Conservation (phyloP, 2,797 vertebrate species). For the Pachyuromys duprasi region DNA sequence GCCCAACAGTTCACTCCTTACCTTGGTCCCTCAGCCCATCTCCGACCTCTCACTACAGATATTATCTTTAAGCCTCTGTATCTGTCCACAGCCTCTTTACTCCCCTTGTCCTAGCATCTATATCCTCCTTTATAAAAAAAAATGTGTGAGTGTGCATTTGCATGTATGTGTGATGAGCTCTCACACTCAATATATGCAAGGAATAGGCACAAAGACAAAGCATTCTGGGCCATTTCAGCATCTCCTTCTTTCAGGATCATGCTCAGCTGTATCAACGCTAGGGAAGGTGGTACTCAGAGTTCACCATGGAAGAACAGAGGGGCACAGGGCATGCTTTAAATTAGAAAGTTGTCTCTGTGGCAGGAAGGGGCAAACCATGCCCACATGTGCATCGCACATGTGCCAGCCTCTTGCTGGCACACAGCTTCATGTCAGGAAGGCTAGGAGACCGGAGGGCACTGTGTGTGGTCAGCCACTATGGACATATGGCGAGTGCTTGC, state of each 20-base stretch:
- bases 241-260: slow-evolving; percentile 58
- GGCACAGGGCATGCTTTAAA: slow-evolving; percentile 63
- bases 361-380: not conserved
- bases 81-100: not conserved
- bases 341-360: slow-evolving; percentile 44
- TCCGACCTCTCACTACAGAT: not conserved
- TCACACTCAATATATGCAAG: slow-evolving; percentile 64
- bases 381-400: not conserved
- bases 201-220: slow-evolving; percentile 76
- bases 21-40: not conserved
- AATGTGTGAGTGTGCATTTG: not conserved
- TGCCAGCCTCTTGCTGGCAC: not conserved
- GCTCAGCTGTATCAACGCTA: slow-evolving; percentile 66
- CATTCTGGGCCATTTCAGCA: slow-evolving; percentile 56
- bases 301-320: slow-evolving; percentile 56
- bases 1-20: too few relatives aligned
- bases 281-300: slow-evolving; percentile 65
- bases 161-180: not conserved
- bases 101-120: not conserved
- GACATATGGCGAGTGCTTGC: accelerated
- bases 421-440: not conserved
- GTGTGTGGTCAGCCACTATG: not conserved
- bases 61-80: not conserved
- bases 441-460: not conserved
- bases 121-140: not conserved